These are phyloP conservation scores for Clarias magur DNA, from an alignment of 2,113 vertebrate species.

Conservation along the genomic window DNA sequence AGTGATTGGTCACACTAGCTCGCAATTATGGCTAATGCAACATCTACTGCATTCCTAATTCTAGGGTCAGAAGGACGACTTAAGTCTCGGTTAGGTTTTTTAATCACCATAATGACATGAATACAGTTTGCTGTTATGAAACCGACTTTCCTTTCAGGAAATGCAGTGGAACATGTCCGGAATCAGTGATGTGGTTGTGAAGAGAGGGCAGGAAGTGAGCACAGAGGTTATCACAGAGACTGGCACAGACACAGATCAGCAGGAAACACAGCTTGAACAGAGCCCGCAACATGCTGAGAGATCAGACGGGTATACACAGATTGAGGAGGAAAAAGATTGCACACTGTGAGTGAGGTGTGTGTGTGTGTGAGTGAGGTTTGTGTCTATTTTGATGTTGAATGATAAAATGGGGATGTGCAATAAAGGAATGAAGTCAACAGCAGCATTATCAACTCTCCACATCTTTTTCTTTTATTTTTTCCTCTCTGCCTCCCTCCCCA, in stretches of 20 bases:
- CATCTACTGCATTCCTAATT: not conserved
- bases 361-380: not conserved
- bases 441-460: not conserved
- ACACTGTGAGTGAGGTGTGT: constrained; percentile 11
- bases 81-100: not conserved
- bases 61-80: not conserved
- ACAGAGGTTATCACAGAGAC: not conserved
- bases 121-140: not conserved
- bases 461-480: not conserved
- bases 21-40: not conserved
- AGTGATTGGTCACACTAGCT: not conserved
- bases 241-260: not conserved
- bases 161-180: not conserved
- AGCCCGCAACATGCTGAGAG: not conserved
- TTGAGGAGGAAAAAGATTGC: not conserved
- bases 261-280: constrained; percentile 14
- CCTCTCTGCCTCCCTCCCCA: not conserved
- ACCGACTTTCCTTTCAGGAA: not conserved
- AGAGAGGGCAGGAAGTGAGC: not conserved
- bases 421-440: not conserved
- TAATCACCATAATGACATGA: not conserved
- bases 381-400: not conserved
- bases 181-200: not conserved
- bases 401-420: not conserved
- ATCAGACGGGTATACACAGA: not conserved